These are phyloP conservation scores for Drosophila hamatofila DNA, from an alignment of 2,888 invertebrate genomes.

Conservation along the genomic window DNA sequence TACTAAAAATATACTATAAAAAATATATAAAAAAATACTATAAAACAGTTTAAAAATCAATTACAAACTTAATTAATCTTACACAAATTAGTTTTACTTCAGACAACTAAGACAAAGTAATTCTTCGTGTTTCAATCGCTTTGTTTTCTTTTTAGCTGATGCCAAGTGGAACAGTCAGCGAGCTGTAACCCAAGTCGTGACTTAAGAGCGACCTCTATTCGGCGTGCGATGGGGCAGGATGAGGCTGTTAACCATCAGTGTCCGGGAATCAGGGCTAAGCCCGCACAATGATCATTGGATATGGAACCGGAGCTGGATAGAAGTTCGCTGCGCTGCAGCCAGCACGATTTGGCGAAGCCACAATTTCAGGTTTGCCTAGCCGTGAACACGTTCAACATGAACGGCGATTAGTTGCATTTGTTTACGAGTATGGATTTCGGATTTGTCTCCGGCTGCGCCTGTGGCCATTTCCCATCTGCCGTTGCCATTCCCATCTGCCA, in stretches of 20 bases:
- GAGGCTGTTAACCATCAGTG: conserved; percentile 37
- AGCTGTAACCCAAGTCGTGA: conserved; percentile 12
- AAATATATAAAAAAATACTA: too few species aligned
- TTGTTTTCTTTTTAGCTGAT: too few species aligned
- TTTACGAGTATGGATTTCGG: conserved; percentile 84
- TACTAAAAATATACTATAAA: too few species aligned
- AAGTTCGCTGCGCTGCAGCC: conserved; percentile 6
- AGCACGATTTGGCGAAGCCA: conserved; percentile 55
- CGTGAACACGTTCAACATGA: conserved; percentile 80
- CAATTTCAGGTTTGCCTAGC: conserved; percentile 75
- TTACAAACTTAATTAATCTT: too few species aligned
- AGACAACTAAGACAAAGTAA: too few species aligned
- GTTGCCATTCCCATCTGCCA: conserved; percentile 27
- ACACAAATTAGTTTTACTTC: too few species aligned
- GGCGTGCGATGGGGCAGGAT: not conserved
- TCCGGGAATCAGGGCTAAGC: conserved; percentile 42
- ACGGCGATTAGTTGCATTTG: conserved; percentile 84
- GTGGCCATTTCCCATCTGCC: conserved; percentile 32
- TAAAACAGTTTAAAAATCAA: too few species aligned
- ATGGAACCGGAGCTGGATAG: conserved; percentile 14
- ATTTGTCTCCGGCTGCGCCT: conserved; percentile 74
- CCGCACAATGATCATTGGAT: conserved; percentile 53
- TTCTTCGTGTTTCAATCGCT: too few species aligned
- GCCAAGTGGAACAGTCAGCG: conserved; percentile 2
- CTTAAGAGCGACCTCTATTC: not conserved